Base-by-base conservation (phyloP, 1,140 invertebrate species). In the Frieseomelitta varia region DNA sequence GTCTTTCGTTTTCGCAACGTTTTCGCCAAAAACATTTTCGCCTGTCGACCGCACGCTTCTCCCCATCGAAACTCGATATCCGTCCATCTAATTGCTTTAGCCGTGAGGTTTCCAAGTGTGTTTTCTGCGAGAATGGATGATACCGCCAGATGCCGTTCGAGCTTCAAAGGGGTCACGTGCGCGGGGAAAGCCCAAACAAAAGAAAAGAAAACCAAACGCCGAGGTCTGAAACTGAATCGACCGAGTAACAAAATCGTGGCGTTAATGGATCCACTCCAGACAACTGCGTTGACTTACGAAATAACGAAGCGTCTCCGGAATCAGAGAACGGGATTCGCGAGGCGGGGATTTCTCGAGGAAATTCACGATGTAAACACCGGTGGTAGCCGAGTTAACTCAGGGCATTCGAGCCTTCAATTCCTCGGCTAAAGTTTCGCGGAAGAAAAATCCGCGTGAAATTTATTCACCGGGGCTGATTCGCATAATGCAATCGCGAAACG, bases 81-180 rank as follows among this genome's bases (percentile, higher is more conserved):
- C 82, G 78, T 84, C 82, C 76, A 69, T 91, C 81, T 91, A 91
- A 91, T 91, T 91, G 90, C 87, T 91, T 85, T 73, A 77, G 84
- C 81, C 80, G 47, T 55, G 71, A 74, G 75, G 69, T 85, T 84
- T 71, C 76, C 68, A 76, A 85, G 79, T 56, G 65, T 55, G 17
- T 55, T 55, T 69, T n/a, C 30, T 51, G 56, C 47, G 71, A 79
- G 85, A 91, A 91, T 88, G 82, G 79, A 89, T 65, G 88, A 85
- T 87, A 79, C 81, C 77, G 30, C 39, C 39, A 47, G 39, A 47
- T 47, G 39, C 39, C 39, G 39, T 72, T 78, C 21, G 47, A 51
- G 65, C 65, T 77, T 87, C 69, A 27, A 67, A 69, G 77, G 11
- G 19, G n/a, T 65, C 47, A 39, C 67, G 79, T 65, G 30, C 27